A percentile compares a stretch with the other conserved stretches of the same genome.
These are phyloP conservation scores for Phymanthus crucifer DNA, from an alignment of 92 coral and sea anemone species.

Conservation along the genomic window DNA sequence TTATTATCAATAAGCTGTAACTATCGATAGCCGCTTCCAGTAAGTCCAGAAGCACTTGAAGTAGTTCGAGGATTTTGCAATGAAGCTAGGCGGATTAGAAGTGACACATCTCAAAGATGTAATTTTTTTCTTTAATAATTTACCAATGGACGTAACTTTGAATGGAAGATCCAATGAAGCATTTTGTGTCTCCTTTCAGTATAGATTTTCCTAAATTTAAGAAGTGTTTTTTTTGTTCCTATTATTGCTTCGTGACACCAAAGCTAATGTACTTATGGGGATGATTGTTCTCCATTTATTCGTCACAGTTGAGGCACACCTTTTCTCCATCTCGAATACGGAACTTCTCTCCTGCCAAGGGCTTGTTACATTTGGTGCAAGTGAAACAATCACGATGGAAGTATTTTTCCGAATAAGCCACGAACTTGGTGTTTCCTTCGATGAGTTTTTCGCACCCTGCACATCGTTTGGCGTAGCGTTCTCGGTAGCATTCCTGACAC, in stretches of 20 bases:
- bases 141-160: slow-evolving; percentile 13
- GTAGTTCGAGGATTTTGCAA: neutral
- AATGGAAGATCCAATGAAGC: neutral
- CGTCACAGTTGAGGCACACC: slow-evolving; percentile 78
- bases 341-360: slow-evolving; percentile 94
- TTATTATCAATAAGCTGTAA: neutral
- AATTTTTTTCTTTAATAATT: slow-evolving; percentile 13
- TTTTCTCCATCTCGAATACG: slow-evolving; percentile 67
- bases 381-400: slow-evolving; percentile 96
- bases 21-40: neutral
- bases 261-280: neutral
- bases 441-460: slow-evolving; percentile 75
- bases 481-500: slow-evolving; percentile 92
- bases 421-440: slow-evolving; percentile 97
- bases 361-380: slow-evolving; percentile 76
- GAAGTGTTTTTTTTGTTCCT: neutral
- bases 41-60: neutral
- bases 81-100: neutral
- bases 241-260: slow-evolving; percentile 3
- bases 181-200: neutral
- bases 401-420: slow-evolving; percentile 86
- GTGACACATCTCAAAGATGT: slow-evolving; percentile 6
- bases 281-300: neutral
- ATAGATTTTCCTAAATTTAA: neutral
- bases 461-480: slow-evolving; percentile 83